Conservation (phyloP, 2,888 invertebrate species). For the Oligia latruncula region DNA sequence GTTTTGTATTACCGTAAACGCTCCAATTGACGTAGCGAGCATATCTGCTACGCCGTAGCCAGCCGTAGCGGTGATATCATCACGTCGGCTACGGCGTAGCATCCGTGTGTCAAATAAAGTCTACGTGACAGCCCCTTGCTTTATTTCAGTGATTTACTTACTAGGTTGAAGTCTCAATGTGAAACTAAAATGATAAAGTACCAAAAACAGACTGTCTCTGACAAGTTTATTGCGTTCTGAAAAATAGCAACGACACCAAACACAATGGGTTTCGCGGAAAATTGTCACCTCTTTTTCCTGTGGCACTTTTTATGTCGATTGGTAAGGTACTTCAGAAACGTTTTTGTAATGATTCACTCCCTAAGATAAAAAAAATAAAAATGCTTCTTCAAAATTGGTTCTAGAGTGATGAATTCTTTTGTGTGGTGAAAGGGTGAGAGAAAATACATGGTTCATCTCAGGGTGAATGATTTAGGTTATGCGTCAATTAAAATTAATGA, state of each 20-base stretch:
- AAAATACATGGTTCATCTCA: not conserved
- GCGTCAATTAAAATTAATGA: slow-evolving; percentile 8
- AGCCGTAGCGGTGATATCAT: not conserved
- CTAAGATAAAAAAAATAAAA: slow-evolving; percentile 16
- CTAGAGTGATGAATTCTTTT: slow-evolving; percentile 30
- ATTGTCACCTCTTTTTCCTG: slow-evolving; percentile 39
- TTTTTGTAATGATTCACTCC: slow-evolving; percentile 46
- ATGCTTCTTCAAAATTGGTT: slow-evolving; percentile 25
- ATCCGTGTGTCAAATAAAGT: not conserved
- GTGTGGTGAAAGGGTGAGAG: slow-evolving; percentile 11
- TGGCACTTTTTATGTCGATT: slow-evolving; percentile 21
- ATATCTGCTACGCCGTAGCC: slow-evolving; percentile 23
- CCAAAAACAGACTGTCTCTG: slow-evolving; percentile 6
- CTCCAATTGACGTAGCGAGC: not conserved
- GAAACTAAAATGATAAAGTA: slow-evolving; percentile 26
- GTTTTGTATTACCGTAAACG: no score
- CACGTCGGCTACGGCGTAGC: slow-evolving; percentile 13
- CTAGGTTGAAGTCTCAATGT: not conserved
- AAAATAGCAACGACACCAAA: slow-evolving; percentile 27
- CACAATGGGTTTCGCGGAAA: slow-evolving; percentile 26
- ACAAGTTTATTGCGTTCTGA: slow-evolving; percentile 47
- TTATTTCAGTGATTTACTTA: slow-evolving; percentile 6
- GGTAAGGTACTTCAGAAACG: slow-evolving; percentile 33
- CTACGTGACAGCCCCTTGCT: not conserved
- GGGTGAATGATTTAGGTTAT: not conserved